Evolutionary conservation across 2,888 invertebrate genomes (phyloP).

Genomic region (Brassicogethes aeneus): DNA sequence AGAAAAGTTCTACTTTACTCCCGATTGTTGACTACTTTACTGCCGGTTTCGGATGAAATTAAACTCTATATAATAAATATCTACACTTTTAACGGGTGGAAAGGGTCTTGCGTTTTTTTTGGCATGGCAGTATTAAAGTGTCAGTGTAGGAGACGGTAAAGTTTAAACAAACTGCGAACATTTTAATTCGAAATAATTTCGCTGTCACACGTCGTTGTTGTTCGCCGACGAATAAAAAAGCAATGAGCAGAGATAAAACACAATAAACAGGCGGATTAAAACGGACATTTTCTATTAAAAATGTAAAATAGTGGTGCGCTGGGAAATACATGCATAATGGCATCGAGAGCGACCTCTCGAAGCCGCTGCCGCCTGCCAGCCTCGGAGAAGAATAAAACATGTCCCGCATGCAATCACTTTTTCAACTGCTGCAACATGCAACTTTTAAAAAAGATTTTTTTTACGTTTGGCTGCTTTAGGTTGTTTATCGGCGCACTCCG

Average conservation of each 20-base stretch:
- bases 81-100: not conserved
- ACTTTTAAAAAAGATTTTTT: too few relatives aligned
- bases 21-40: too few relatives aligned
- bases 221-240: constrained; percentile 3
- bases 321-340: constrained; percentile 39
- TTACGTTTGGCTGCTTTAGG: too few relatives aligned
- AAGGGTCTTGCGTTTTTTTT: not conserved
- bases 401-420: too few relatives aligned
- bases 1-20: too few relatives aligned
- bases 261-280: constrained; percentile 35
- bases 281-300: constrained; percentile 39
- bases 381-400: too few relatives aligned
- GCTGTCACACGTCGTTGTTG: constrained; percentile 4
- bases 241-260: constrained; percentile 19
- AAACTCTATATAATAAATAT: too few relatives aligned
- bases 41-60: too few relatives aligned
- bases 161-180: not conserved
- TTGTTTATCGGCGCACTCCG: too few relatives aligned
- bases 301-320: constrained; percentile 37
- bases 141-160: not conserved
- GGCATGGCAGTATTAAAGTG: not conserved
- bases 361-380: constrained; percentile 2
- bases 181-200: constrained; percentile 11
- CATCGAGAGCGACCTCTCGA: constrained; percentile 9
- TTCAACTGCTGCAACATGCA: too few relatives aligned